Conservation (phyloP, 2,113 vertebrate species). For the Cyanocitta stelleri region DNA sequence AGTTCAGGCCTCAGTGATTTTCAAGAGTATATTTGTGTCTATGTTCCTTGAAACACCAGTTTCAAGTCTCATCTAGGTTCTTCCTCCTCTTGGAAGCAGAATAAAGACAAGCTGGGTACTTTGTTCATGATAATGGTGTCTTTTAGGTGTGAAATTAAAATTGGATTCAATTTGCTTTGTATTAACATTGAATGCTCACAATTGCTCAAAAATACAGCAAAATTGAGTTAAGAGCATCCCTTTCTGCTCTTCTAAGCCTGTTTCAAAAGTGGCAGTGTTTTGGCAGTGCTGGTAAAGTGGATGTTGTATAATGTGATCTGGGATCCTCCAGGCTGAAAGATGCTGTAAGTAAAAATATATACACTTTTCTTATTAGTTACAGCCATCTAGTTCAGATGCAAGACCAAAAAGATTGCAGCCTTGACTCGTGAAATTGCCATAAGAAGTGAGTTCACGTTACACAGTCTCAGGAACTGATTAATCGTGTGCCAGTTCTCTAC, state of each 20-base stretch:
- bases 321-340: neutral
- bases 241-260: neutral
- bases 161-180: conserved; percentile 6
- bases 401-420: neutral
- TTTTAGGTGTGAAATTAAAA: conserved; percentile 49
- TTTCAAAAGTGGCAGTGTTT: neutral
- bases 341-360: conserved; percentile 26
- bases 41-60: neutral
- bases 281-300: neutral
- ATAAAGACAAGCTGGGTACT: neutral
- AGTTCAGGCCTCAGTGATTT: neutral
- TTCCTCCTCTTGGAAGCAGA: conserved; percentile 11
- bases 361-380: neutral
- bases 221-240: neutral
- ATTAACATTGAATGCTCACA: neutral
- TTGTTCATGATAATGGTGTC: neutral
- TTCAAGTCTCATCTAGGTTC: neutral
- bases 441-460: conserved; percentile 32
- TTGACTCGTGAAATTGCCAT: conserved; percentile 22
- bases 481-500: conserved; percentile 59
- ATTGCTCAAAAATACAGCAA: neutral
- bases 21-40: neutral
- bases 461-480: conserved; percentile 62
- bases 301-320: neutral
- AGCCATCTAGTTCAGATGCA: neutral